Evolutionary conservation across 2,888 invertebrate species (phyloP).

Genomic region (Smittia sp.): DNA sequence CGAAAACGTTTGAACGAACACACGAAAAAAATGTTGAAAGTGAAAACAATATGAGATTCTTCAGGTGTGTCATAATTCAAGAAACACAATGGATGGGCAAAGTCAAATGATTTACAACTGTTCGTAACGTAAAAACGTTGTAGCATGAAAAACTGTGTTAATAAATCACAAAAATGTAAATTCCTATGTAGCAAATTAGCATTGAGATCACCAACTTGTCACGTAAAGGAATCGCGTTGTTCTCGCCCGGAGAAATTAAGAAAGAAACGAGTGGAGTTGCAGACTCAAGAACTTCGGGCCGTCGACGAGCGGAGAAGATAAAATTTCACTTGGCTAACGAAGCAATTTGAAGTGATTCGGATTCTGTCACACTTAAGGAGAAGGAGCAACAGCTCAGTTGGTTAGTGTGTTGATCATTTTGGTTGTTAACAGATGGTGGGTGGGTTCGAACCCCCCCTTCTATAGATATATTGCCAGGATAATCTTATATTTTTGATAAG

Average conservation of each 20-base stretch:
- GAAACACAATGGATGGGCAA: conserved; percentile 16
- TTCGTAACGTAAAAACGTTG: conserved; percentile 1
- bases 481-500: not conserved
- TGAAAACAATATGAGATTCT: conserved; percentile 17
- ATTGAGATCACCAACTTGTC: conserved; percentile 1
- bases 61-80: conserved; percentile 17
- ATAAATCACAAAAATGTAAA: conserved; percentile 1
- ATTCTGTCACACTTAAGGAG: no score
- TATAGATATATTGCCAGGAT: no score
- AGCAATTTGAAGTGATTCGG: no score
- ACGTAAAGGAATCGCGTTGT: not conserved
- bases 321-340: no score
- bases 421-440: no score
- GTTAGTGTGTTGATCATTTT: no score
- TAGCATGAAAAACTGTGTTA: not conserved
- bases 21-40: conserved; percentile 14
- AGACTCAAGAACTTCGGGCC: no score
- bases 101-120: conserved; percentile 1
- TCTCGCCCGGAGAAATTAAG: no score
- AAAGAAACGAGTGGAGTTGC: no score
- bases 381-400: no score
- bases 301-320: no score
- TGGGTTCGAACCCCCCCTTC: not conserved
- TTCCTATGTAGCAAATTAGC: not conserved
- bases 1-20: not conserved